phyloP scores from a whole-genome alignment of 2,888 invertebrate species.

The Mythimna ferrago region DNA sequence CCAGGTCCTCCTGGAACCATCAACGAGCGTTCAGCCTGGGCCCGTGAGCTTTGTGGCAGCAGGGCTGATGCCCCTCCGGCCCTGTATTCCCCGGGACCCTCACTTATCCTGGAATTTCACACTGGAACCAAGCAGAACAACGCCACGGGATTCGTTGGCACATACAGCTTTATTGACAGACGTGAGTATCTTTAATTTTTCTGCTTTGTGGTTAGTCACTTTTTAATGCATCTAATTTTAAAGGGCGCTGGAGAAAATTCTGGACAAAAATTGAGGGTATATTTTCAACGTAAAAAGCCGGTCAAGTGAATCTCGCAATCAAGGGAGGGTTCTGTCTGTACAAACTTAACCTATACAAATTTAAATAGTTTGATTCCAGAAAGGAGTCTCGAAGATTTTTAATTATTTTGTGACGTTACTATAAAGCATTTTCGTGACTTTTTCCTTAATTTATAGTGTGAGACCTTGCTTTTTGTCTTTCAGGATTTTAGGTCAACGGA shows the following conservation, averaged over 20 bases:
- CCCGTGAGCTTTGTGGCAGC: constrained; percentile 93
- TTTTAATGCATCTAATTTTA: not conserved
- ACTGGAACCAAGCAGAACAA: constrained; percentile 88
- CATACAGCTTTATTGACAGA: constrained; percentile 94
- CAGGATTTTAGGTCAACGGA: too few species aligned
- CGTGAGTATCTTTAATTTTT: constrained; percentile 88
- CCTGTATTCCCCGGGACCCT: constrained; percentile 94
- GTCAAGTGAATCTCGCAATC: too few species aligned
- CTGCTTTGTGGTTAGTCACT: not conserved
- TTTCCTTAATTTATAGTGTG: too few species aligned
- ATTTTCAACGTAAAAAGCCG: too few species aligned
- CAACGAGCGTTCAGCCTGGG: constrained; percentile 95
- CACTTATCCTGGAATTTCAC: constrained; percentile 94
- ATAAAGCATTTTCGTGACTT: too few species aligned
- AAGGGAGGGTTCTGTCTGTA: too few species aligned
- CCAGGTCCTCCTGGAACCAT: constrained; percentile 93
- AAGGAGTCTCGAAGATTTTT: too few species aligned
- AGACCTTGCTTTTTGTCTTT: too few species aligned
- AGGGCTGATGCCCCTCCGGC: constrained; percentile 93
- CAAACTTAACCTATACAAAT: too few species aligned
- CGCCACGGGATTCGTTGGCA: constrained; percentile 93
- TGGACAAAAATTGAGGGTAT: too few species aligned
- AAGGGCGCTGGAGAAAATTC: not conserved
- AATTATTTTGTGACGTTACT: too few species aligned
- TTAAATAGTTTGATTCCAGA: too few species aligned